Percentiles rank a stretch among this genome's conserved stretches.
Evolutionary conservation across 37 sponge, comb jelly and placozoan species (phyloP).

Genomic region (Chondrosia reniformis): DNA sequence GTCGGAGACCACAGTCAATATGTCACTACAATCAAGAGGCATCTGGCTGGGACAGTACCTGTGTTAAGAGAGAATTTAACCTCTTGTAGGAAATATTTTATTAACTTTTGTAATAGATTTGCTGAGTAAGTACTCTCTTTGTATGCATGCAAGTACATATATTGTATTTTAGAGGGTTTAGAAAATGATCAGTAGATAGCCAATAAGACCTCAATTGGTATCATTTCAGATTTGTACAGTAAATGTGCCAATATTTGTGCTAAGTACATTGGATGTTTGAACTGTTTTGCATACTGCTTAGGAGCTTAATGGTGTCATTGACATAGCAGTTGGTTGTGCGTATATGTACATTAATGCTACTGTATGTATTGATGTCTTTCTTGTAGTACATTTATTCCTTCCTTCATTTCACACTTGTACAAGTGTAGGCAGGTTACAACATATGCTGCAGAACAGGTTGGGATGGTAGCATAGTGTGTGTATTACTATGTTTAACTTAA

Average conservation of each 20-base stretch:
- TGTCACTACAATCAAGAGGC: constrained; percentile 66
- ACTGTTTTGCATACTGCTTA: too few species aligned
- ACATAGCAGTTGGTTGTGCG: neutral
- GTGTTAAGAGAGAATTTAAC: constrained; percentile 84
- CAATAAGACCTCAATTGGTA: too few species aligned
- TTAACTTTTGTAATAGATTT: constrained; percentile 97
- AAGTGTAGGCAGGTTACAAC: constrained; percentile 97
- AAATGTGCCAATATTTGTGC: too few species aligned
- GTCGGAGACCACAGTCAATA: constrained; percentile 96
- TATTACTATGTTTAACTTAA: neutral
- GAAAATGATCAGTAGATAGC: too few species aligned
- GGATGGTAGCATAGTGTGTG: constrained; percentile 14
- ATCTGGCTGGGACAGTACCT: constrained; percentile 75
- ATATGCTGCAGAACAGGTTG: constrained; percentile 97
- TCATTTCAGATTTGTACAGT: too few species aligned
- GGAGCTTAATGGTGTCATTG: neutral
- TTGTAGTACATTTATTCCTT: constrained; percentile 72
- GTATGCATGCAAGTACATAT: too few species aligned
- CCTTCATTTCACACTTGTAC: constrained; percentile 82
- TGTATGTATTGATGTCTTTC: neutral
- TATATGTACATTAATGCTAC: too few species aligned
- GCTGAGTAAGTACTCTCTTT: constrained; percentile 70
- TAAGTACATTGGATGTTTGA: too few species aligned
- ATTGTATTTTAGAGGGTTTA: too few species aligned
- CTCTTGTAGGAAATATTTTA: constrained; percentile 90